These are phyloP conservation scores for Sebastes minor DNA, from an alignment of 2,797 vertebrate genomes.

Conservation along the genomic window DNA sequence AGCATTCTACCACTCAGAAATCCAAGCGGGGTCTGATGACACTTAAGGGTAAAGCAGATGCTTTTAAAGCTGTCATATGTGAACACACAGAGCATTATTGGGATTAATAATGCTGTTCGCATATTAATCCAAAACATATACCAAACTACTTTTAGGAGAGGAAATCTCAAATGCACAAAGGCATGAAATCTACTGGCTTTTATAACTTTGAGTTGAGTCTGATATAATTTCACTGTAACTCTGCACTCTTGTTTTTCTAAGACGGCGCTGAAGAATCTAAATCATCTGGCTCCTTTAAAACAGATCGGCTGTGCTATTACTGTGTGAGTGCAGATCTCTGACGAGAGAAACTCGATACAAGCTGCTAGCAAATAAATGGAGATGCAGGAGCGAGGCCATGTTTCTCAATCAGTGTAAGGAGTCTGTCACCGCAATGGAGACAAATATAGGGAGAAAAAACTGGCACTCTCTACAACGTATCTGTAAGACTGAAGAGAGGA, in stretches of 20 bases:
- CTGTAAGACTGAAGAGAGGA: constrained; percentile 40
- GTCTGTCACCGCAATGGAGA: constrained; percentile 78
- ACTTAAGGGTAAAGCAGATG: constrained; percentile 37
- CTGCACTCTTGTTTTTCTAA: constrained; percentile 5
- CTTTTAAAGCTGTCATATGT: constrained; percentile 40
- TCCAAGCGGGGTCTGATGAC: constrained; percentile 23
- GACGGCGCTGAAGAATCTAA: constrained; percentile 48
- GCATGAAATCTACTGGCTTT: constrained; percentile 9
- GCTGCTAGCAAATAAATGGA: constrained; percentile 76
- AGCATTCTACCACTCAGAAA: constrained; percentile 24
- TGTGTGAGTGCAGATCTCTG: constrained; percentile 41
- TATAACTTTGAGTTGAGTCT: constrained; percentile 22
- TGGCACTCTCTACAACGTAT: constrained; percentile 29
- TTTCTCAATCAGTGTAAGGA: constrained; percentile 80
- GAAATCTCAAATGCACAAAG: constrained; percentile 22
- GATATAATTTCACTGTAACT: constrained; percentile 26
- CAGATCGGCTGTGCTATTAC: constrained; percentile 40
- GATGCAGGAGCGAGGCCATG: constrained; percentile 68
- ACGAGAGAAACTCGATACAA: constrained; percentile 59
- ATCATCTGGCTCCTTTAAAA: constrained; percentile 55
- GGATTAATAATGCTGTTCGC: constrained; percentile 52
- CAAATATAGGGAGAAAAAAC: constrained; percentile 59
- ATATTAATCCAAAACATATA: constrained; percentile 36
- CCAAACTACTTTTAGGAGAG: constrained; percentile 25
- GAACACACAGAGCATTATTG: constrained; percentile 43